Evolutionary conservation across 2,888 invertebrate species (phyloP).

Genomic region (Aleiodes alternator): DNA sequence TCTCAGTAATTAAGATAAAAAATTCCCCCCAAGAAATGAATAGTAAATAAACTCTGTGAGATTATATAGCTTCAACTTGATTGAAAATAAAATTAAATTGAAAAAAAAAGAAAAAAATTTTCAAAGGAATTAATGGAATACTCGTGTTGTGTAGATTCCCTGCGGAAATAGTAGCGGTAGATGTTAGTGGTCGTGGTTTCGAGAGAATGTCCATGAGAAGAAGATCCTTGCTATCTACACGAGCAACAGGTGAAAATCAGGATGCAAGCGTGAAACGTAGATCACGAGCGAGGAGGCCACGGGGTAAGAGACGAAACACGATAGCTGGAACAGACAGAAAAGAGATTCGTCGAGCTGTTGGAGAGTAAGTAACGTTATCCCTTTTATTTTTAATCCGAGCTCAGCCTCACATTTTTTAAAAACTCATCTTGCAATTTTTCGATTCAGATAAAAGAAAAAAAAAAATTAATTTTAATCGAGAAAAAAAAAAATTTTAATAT

Average conservation of each 20-base stretch:
- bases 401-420: too few relatives aligned
- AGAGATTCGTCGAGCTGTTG: slow-evolving; percentile 90
- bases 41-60: too few relatives aligned
- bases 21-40: too few relatives aligned
- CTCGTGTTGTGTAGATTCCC: slow-evolving; percentile 82
- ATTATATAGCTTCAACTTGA: neutral
- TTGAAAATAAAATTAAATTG: slow-evolving; percentile 8
- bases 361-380: slow-evolving; percentile 82
- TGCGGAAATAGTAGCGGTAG: slow-evolving; percentile 91
- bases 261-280: slow-evolving; percentile 79
- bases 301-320: slow-evolving; percentile 92
- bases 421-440: too few relatives aligned
- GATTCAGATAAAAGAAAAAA: too few relatives aligned
- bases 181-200: slow-evolving; percentile 92
- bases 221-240: slow-evolving; percentile 82
- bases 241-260: slow-evolving; percentile 55
- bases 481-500: too few relatives aligned
- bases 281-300: slow-evolving; percentile 84
- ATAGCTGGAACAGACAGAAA: slow-evolving; percentile 93
- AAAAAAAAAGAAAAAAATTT: slow-evolving; percentile 11
- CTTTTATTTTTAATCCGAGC: too few relatives aligned
- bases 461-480: too few relatives aligned
- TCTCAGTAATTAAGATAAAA: too few relatives aligned
- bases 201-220: slow-evolving; percentile 91
- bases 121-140: slow-evolving; percentile 43